phyloP scores from a whole-genome alignment of 2,113 vertebrate species.

The Noctilio leporinus region DNA sequence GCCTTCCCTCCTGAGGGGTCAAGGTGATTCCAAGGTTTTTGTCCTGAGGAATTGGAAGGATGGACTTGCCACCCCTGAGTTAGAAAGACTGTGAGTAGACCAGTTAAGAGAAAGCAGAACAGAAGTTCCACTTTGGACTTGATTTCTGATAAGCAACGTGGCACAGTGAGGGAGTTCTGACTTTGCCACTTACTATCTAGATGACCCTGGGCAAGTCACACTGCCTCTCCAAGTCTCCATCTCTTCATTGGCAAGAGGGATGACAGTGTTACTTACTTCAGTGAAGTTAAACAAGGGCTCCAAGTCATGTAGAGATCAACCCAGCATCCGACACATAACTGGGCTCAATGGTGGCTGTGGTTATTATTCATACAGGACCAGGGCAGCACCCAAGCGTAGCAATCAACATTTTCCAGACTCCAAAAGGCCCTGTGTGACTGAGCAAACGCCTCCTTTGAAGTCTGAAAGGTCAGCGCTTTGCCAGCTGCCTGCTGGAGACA shows the following conservation, averaged over 20 bases:
- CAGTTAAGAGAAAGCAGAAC: background rate
- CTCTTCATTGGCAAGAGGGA: background rate
- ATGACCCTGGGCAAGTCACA: background rate
- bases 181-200: background rate
- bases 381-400: background rate
- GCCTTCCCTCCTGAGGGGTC: background rate
- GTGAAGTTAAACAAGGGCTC: background rate
- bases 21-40: background rate
- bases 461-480: constrained; percentile 62
- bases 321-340: background rate
- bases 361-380: background rate
- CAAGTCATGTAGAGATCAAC: background rate
- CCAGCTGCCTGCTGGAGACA: constrained; percentile 67
- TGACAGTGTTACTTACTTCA: background rate
- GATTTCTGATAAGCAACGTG: background rate
- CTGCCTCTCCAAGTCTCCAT: background rate
- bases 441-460: constrained; percentile 45
- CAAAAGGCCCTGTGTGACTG: background rate
- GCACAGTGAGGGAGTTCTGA: background rate
- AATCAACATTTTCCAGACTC: constrained; percentile 12
- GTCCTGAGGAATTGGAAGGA: background rate
- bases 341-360: background rate
- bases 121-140: background rate
- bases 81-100: background rate
- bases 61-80: background rate